These are phyloP conservation scores for Ophraella communa DNA, from an alignment of 2,888 invertebrate genomes.

Conservation along the genomic window DNA sequence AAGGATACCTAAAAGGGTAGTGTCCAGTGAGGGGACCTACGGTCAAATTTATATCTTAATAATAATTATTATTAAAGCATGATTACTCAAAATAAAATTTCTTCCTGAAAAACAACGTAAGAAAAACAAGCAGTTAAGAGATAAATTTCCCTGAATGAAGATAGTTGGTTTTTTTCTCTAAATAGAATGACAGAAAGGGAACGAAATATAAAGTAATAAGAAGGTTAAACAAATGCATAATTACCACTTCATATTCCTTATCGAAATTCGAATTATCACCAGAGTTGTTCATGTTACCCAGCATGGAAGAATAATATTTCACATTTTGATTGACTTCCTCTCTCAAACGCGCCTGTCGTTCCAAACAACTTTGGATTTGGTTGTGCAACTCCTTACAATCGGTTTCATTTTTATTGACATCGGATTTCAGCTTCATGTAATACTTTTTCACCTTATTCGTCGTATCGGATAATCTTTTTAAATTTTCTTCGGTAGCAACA, in stretches of 20 bases:
- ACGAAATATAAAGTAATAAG: too few relatives aligned
- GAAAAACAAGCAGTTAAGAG: too few relatives aligned
- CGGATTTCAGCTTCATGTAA: conserved; percentile 47
- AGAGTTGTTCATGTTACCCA: conserved; percentile 37
- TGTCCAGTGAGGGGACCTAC: too few relatives aligned
- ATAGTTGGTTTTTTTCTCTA: too few relatives aligned
- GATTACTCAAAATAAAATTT: too few relatives aligned
- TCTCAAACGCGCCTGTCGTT: conserved; percentile 45
- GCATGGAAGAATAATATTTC: conserved; percentile 42
- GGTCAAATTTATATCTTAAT: too few relatives aligned
- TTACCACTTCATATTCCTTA: conserved; percentile 42
- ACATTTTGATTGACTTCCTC: conserved; percentile 47
- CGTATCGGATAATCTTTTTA: conserved; percentile 49
- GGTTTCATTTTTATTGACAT: conserved; percentile 47
- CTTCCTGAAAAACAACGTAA: too few relatives aligned
- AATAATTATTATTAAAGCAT: too few relatives aligned
- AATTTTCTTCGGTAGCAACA: conserved; percentile 45
- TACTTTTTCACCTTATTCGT: conserved; percentile 50
- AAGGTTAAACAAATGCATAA: not conserved
- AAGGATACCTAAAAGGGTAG: too few relatives aligned
- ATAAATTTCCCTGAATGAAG: too few relatives aligned
- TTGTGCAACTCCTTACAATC: conserved; percentile 49
- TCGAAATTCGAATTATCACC: conserved; percentile 5
- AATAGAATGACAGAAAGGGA: too few relatives aligned
- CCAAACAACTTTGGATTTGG: conserved; percentile 52